Evolutionary conservation across 2,888 invertebrate species (phyloP).

Genomic region (Eupithecia subfuscata): DNA sequence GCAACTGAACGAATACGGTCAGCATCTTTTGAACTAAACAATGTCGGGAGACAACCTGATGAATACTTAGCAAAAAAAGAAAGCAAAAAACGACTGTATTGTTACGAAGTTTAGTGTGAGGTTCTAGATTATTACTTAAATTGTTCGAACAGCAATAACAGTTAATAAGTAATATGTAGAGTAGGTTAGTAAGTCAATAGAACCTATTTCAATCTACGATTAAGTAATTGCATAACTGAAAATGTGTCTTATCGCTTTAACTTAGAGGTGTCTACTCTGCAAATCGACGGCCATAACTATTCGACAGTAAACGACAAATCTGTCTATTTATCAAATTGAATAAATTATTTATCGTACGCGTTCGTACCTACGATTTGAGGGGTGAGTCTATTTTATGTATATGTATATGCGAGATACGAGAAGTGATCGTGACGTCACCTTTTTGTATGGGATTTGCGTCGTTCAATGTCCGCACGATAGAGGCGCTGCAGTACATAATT

Average conservation of each 20-base stretch:
- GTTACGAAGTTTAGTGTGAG: not conserved
- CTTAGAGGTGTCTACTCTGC: not conserved
- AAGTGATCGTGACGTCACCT: no score
- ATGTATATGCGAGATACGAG: no score
- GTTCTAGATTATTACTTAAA: not conserved
- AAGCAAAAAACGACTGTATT: no score
- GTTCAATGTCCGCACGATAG: no score
- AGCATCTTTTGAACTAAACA: no score
- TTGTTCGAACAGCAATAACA: not conserved
- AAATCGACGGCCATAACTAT: not conserved
- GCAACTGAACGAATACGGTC: no score
- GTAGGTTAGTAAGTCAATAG: not conserved
- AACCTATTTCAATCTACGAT: not conserved
- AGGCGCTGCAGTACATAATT: no score
- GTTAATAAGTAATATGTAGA: not conserved
- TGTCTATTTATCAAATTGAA: not conserved
- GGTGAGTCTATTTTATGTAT: no score
- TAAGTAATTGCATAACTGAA: not conserved
- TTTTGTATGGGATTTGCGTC: no score
- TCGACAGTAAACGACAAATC: not conserved
- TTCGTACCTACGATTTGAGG: not conserved
- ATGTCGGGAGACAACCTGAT: no score
- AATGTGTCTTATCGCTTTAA: not conserved
- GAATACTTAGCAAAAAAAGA: no score
- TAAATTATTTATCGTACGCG: not conserved